Base-by-base conservation (phyloP, 2,797 vertebrate species). In the Somateria mollissima region DNA sequence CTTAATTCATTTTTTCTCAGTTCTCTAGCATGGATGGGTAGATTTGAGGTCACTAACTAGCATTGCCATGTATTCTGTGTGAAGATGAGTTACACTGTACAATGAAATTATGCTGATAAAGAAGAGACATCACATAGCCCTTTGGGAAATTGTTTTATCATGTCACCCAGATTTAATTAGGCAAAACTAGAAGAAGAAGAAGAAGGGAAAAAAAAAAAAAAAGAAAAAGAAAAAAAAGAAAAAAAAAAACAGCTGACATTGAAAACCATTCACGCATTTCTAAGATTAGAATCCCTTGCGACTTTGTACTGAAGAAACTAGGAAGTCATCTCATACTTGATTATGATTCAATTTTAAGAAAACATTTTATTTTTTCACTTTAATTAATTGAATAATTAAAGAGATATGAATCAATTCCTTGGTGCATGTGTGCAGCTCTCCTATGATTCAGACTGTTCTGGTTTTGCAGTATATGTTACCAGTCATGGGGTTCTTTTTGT, bases 121-220 rank as follows among this genome's bases (percentile, higher is more conserved):
- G 84, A 88, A 36, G 34, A 73, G 58, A 51, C 47, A 94, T 51
- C 41, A 92, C n/a, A 70, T 47, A 88, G 32, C 16, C 54, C 27
- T 77, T 56, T 7, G 37, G 66, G 45, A 96, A 87, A 61, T 89
- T 58, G 37, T 28, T 87, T 86, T 82, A 16, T 84, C 20, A 2
- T 87, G 54, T 78, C 71, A 71, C 30, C 20, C 28, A 91, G 45
- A 81, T 84, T 93, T 90, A 92, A 92, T 94, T 92, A 87, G 11
- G 27, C 14, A 78, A 84, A 83, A 43, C 27, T 70, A 73, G 41
- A 90, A 47, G 61, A 27, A 3, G 6, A 39, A 62, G 36, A 41
- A 15, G 39, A 41, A 41, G n/a, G n/a, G 39, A 14, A 41, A 13
- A 6, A 8, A 2, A 0, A 0, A 1, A n/a, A 17, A 47, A 36